Conservation (phyloP, 1,140 invertebrate genomes). For the Maniola jurtina region DNA sequence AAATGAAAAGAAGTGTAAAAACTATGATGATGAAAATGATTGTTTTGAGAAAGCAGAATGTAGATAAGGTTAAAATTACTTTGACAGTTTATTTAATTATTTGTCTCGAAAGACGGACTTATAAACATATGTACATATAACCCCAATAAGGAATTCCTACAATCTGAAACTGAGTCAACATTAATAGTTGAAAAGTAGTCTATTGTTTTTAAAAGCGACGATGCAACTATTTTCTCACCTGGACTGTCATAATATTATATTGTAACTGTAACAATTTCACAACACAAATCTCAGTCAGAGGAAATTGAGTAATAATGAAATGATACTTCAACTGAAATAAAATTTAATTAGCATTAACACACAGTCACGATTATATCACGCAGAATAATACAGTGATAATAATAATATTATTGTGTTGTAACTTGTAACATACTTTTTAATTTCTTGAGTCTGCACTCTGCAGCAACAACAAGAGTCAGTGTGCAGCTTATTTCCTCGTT, state of each 20-base stretch:
- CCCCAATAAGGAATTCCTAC: no score
- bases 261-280: constrained; percentile 1
- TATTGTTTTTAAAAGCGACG: no score
- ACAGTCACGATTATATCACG: constrained; percentile 8
- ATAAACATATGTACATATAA: no score
- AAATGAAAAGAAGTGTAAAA: no score
- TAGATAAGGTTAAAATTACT: no score
- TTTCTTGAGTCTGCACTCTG: background rate
- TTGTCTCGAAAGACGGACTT: no score
- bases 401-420: background rate
- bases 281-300: constrained; percentile 1
- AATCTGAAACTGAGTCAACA: no score
- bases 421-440: background rate
- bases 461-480: background rate
- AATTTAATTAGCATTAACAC: constrained; percentile 3
- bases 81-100: no score
- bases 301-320: constrained; percentile 11
- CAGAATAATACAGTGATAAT: background rate
- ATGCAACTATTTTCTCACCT: background rate
- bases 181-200: no score
- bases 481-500: background rate
- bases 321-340: constrained; percentile 1
- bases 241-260: background rate
- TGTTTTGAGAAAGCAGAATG: no score
- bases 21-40: no score